phyloP scores from a whole-genome alignment of 35 echinoderm and acorn worm species.

The Lytechinus pictus region DNA sequence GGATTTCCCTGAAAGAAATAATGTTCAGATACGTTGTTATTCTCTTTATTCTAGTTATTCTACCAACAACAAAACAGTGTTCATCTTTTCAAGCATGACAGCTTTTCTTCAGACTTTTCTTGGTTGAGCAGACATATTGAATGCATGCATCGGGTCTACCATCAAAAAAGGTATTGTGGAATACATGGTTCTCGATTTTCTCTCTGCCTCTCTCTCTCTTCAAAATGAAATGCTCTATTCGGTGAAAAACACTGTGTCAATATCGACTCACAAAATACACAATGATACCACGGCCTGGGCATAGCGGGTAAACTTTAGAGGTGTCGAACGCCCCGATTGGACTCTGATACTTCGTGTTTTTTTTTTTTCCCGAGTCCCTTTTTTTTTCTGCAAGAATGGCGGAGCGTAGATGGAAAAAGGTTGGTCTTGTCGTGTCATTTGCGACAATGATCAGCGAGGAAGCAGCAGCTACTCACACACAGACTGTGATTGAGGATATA shows the following conservation, averaged over 20 bases:
- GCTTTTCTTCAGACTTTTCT: neutral
- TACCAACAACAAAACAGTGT: neutral
- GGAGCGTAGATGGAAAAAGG: slow-evolving; percentile 77
- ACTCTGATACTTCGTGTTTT: neutral
- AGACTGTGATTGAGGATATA: slow-evolving; percentile 81
- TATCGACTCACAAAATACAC: neutral
- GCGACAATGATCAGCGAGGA: slow-evolving; percentile 80
- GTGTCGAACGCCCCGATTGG: neutral
- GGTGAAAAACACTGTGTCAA: neutral
- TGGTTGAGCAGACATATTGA: neutral
- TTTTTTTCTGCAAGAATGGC: slow-evolving; percentile 33
- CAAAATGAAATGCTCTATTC: neutral
- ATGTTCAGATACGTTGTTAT: neutral
- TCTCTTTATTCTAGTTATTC: neutral
- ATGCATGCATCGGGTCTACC: neutral
- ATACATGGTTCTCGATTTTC: neutral
- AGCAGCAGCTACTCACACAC: slow-evolving; percentile 68
- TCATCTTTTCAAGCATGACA: neutral
- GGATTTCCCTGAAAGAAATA: neutral
- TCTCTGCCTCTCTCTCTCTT: neutral
- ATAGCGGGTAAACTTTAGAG: neutral
- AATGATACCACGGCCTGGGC: neutral
- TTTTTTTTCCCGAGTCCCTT: no score
- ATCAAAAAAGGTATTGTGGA: neutral
- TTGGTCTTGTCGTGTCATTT: slow-evolving; percentile 83